These are phyloP conservation scores for Mechanitis mazaeus DNA, from an alignment of 2,888 invertebrate genomes.

Conservation along the genomic window DNA sequence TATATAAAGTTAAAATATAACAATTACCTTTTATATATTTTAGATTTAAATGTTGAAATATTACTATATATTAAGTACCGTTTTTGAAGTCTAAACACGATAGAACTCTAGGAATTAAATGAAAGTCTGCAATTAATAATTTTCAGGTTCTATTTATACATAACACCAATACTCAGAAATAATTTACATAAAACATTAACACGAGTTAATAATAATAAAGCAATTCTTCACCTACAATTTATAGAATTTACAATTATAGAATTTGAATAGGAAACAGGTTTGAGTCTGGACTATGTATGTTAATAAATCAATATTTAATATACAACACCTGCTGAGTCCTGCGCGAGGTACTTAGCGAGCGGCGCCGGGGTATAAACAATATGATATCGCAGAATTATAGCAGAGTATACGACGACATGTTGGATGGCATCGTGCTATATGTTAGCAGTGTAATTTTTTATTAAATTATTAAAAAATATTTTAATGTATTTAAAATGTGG, in stretches of 20 bases:
- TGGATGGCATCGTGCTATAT: conserved; percentile 33
- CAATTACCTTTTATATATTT: no score
- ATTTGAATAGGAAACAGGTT: conserved; percentile 1
- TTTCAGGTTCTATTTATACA: no score
- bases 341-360: conserved; percentile 25
- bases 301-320: conserved; percentile 5
- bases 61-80: no score
- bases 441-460: conserved; percentile 5
- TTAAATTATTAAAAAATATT: neutral
- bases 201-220: neutral
- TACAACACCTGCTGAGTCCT: conserved; percentile 22
- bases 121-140: no score
- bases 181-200: no score
- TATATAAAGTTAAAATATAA: no score
- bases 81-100: no score
- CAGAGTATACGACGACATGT: conserved; percentile 38
- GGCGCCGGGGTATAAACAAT: conserved; percentile 31
- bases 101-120: no score
- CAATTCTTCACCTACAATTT: neutral
- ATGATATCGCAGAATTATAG: conserved; percentile 49
- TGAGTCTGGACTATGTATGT: neutral
- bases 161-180: no score
- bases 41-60: no score
- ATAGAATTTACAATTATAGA: neutral
- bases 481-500: no score